phyloP scores from a whole-genome alignment of 2,113 vertebrate genomes.

The Meriones unguiculatus region DNA sequence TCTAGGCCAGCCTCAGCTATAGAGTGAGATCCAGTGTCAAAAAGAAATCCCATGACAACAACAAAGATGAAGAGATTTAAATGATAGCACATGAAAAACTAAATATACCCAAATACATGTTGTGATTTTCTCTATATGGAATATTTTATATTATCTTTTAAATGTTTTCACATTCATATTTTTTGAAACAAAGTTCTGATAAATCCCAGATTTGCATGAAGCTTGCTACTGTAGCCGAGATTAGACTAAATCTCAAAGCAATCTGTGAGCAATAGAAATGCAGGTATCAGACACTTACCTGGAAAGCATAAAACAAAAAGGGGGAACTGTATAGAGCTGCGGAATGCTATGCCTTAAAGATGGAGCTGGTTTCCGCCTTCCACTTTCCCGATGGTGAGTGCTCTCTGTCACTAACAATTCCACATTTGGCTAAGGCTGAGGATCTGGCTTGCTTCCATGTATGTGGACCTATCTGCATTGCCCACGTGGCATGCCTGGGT shows the following conservation, averaged over 20 bases:
- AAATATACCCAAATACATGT: background rate
- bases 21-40: background rate
- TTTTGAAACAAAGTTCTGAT: background rate
- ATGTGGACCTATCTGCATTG: too few relatives aligned
- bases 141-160: slow-evolving; percentile 8
- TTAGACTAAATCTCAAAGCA: background rate
- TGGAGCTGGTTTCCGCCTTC: too few relatives aligned
- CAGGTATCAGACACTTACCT: too few relatives aligned
- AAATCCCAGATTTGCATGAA: background rate
- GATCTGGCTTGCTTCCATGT: too few relatives aligned
- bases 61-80: background rate
- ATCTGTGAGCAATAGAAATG: background rate
- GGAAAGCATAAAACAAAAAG: background rate
- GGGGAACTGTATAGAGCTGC: too few relatives aligned
- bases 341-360: too few relatives aligned
- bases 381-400: too few relatives aligned
- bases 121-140: background rate
- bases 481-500: too few relatives aligned
- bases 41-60: background rate
- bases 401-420: too few relatives aligned
- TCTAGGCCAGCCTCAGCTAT: background rate
- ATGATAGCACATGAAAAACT: background rate
- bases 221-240: background rate
- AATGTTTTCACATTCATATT: background rate
- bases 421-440: too few relatives aligned